phyloP scores from a whole-genome alignment of 2,113 vertebrate genomes.

The Phylloscopus trochilus region DNA sequence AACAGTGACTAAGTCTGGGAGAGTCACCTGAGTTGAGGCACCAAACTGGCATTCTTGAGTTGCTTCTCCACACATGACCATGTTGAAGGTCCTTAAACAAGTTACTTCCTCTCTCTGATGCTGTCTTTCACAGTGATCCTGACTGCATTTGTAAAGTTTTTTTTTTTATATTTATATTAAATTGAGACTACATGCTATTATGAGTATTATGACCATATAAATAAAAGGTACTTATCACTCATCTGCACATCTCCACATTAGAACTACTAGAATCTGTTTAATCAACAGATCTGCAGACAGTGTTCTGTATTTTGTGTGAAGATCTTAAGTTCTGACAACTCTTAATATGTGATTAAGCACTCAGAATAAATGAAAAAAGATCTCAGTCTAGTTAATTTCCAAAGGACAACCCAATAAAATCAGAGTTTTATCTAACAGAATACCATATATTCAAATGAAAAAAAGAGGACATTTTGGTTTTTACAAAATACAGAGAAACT shows the following conservation, averaged over 20 bases:
- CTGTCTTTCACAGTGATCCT: not conserved
- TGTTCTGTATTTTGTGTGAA: not conserved
- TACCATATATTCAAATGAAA: not conserved
- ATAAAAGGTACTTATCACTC: not conserved
- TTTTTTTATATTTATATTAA: not conserved
- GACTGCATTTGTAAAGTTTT: not conserved
- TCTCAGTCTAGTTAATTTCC: not conserved
- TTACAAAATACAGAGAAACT: not conserved
- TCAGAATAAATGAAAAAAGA: not conserved
- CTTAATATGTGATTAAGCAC: not conserved
- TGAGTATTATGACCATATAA: not conserved
- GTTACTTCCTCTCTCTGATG: not conserved
- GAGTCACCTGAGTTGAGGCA: not conserved
- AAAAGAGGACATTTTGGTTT: not conserved
- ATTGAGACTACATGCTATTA: not conserved
- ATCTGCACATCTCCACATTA: not conserved
- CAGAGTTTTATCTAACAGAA: not conserved
- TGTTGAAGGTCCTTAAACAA: not conserved
- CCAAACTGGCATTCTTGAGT: not conserved
- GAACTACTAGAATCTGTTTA: not conserved
- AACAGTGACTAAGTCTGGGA: not conserved
- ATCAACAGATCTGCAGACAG: not conserved
- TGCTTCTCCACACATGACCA: accelerated
- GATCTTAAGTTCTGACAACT: not conserved
- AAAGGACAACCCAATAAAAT: not conserved